Evolutionary conservation across 2,888 invertebrate genomes (phyloP), one percentile per base, ranked within the genome.

Genomic region (Meteorus colon): DNA sequence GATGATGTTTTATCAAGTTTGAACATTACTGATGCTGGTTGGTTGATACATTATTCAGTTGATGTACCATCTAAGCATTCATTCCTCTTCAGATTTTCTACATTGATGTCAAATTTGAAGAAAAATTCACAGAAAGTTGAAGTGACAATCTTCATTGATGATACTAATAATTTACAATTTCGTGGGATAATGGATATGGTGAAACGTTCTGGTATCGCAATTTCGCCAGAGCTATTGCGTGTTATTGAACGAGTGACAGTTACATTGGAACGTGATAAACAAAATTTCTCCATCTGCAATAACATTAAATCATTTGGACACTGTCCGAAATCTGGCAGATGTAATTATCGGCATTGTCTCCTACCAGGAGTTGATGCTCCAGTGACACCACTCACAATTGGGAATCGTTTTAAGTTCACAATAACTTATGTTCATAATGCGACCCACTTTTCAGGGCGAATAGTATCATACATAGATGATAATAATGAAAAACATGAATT

Each of bases 41-140:
- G 92, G 82, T 88, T 96, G 37, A 91, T 96, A 19, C 95, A 96
- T 86, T 96, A 92, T 88, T 94, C 95, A 2, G 87, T 96, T 80
- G 94, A 95, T 0, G 84, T 89, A 34, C 89, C 91, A 0, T 94
- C 94, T 88, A 93, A 94, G 68, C 84, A 83, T 0, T 91, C 91
- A 84, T 96, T 96, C 86, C 92, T 93, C 65, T 93, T 92, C 83
- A 90, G 96, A 77, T 95, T 95, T 84, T 92, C 93, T 0, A 92
- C 93, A 29, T 89, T 95, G 60, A 91, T 93, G 75, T 92, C 94
- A 79, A 92, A 93, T 84, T 94, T 93, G 60, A 77, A 81, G 77
- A 79, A 81, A 80, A 89, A 88, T 84, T 73, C 71, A 29, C 66
- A 74, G 14, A 82, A 84, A 41, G 85, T 90, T 90, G 59, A 90